Evolutionary conservation across 2,888 invertebrate species (phyloP).

Genomic region (Luffia ferchaultella): DNA sequence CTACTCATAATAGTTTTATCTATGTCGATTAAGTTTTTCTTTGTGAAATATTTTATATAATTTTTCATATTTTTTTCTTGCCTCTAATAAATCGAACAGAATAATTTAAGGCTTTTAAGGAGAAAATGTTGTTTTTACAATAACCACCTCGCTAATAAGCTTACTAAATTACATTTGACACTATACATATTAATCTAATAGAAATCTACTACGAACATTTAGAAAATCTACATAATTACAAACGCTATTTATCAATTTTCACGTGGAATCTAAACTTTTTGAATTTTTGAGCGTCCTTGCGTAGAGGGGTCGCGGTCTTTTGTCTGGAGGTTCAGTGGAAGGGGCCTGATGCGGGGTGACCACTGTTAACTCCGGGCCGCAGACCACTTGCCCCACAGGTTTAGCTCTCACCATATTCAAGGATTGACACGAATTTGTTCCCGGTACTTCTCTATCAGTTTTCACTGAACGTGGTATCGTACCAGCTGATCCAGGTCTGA

Average conservation of each 20-base stretch:
- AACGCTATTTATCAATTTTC: slow-evolving; percentile 20
- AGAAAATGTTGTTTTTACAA: not conserved
- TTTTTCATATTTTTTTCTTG: too few species aligned
- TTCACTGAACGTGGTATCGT: slow-evolving; percentile 54
- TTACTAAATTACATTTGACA: not conserved
- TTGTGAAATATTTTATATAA: too few species aligned
- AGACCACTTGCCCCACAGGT: slow-evolving; percentile 58
- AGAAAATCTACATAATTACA: slow-evolving; percentile 66
- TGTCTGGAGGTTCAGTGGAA: not conserved
- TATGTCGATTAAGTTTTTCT: too few species aligned
- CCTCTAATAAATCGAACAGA: too few species aligned
- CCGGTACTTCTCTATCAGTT: slow-evolving; percentile 12
- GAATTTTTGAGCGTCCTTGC: slow-evolving; percentile 52
- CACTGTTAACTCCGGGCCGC: slow-evolving; percentile 53
- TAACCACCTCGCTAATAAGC: not conserved
- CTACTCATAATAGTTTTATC: too few species aligned
- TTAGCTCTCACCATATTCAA: slow-evolving; percentile 61
- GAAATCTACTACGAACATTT: slow-evolving; percentile 49
- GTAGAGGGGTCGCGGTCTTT: slow-evolving; percentile 25
- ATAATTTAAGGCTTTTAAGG: too few species aligned
- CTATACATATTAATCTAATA: not conserved
- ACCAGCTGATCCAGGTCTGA: slow-evolving; percentile 53
- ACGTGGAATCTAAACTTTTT: slow-evolving; percentile 59
- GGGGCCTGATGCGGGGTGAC: slow-evolving; percentile 27
- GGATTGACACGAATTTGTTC: slow-evolving; percentile 58